Conservation (phyloP, 2,797 vertebrate genomes). For the Acrossocheilus fasciatus region DNA sequence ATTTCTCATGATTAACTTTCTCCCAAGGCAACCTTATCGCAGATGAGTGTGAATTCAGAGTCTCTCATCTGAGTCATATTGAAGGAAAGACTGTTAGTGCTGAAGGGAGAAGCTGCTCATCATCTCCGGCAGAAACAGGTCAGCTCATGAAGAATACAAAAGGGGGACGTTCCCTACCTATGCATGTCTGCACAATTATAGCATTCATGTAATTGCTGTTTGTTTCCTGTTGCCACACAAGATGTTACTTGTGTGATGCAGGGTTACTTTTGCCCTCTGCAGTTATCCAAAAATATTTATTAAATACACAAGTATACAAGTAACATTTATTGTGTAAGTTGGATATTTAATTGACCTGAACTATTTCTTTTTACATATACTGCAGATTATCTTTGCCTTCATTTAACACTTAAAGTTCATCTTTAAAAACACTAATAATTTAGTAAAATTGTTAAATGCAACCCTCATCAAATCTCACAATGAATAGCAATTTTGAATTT, state of each 20-base stretch:
- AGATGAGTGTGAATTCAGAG: constrained; percentile 15
- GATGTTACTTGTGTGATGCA: constrained; percentile 55
- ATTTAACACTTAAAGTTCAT: neutral
- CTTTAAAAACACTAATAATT: neutral
- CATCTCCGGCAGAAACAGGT: constrained; percentile 46
- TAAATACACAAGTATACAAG: neutral
- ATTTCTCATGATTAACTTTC: constrained; percentile 45
- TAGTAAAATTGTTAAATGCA: neutral
- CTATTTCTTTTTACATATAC: neutral
- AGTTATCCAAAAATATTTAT: constrained; percentile 16
- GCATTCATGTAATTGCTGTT: constrained; percentile 61
- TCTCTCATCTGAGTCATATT: constrained; percentile 25
- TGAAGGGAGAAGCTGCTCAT: constrained; percentile 45
- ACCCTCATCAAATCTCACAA: neutral
- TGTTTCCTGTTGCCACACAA: constrained; percentile 58
- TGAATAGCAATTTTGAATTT: neutral
- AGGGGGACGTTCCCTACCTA: constrained; percentile 42
- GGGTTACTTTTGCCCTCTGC: constrained; percentile 32
- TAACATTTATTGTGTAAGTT: neutral
- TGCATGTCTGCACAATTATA: constrained; percentile 54
- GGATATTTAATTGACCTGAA: neutral
- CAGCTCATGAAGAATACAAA: constrained; percentile 33
- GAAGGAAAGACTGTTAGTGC: constrained; percentile 35
- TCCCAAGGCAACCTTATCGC: constrained; percentile 12
- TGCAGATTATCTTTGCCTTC: neutral